A percentile compares a stretch with the other conserved stretches of the same genome.
These are phyloP conservation scores for Aplocera efformata DNA, from an alignment of 2,888 invertebrate species.

Conservation along the genomic window DNA sequence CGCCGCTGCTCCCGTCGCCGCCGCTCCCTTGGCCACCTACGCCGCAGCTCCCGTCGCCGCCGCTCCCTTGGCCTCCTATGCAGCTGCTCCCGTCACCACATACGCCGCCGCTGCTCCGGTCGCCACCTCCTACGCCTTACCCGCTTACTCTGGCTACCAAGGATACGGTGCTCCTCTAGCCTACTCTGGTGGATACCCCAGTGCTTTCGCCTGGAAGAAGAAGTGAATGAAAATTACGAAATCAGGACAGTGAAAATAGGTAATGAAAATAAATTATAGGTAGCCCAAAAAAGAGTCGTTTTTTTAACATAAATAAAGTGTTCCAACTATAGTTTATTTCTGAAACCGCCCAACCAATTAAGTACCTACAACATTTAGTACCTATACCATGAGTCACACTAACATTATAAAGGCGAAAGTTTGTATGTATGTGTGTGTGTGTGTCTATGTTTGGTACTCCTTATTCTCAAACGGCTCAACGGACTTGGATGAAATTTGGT, in stretches of 20 bases:
- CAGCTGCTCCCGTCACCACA: slow-evolving; percentile 47
- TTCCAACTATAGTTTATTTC: slow-evolving; percentile 6
- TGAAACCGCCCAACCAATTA: too few species aligned
- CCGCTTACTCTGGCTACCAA: slow-evolving; percentile 15
- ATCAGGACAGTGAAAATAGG: neutral
- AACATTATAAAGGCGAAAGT: too few species aligned
- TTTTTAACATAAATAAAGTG: slow-evolving; percentile 1
- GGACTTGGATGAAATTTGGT: too few species aligned
- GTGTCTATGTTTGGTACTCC: too few species aligned
- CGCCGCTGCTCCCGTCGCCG: slow-evolving; percentile 43
- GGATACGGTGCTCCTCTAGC: slow-evolving; percentile 7
- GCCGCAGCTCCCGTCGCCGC: slow-evolving; percentile 51
- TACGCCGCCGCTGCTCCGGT: slow-evolving; percentile 45
- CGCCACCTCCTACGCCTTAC: slow-evolving; percentile 39
- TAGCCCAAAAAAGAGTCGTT: neutral
- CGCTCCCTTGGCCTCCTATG: slow-evolving; percentile 44
- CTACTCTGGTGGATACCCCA: slow-evolving; percentile 9
- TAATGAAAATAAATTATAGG: neutral
- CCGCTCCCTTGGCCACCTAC: slow-evolving; percentile 50
- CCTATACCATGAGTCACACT: too few species aligned
- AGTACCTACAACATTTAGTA: too few species aligned
- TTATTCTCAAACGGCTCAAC: too few species aligned
- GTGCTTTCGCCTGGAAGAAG: slow-evolving; percentile 16
- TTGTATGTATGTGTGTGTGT: too few species aligned
- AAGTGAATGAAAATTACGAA: too few species aligned